Evolutionary conservation across 2,888 invertebrate genomes (phyloP).

Genomic region (Heliothis peltigera): DNA sequence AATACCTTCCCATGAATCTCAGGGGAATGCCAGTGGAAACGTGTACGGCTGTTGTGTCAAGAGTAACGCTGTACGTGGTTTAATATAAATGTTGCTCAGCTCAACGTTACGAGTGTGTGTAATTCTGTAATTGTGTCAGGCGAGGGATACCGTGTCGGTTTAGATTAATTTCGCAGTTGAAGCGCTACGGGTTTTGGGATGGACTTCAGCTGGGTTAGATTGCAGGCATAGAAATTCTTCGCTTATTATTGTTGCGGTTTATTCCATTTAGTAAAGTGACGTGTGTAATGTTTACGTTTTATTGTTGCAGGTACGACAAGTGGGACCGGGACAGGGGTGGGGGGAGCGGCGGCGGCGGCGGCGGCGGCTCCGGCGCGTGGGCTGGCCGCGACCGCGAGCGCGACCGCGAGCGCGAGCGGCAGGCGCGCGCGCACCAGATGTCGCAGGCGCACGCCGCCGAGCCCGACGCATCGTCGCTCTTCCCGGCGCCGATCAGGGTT

Average conservation of each 20-base stretch:
- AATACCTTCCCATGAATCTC: constrained; percentile 13
- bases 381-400: constrained; percentile 91
- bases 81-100: constrained; percentile 43
- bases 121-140: constrained; percentile 47
- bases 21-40: constrained; percentile 16
- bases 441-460: constrained; percentile 91
- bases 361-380: constrained; percentile 74
- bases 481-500: constrained; percentile 92
- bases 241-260: not conserved
- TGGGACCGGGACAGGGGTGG: constrained; percentile 86
- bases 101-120: constrained; percentile 38
- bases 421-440: constrained; percentile 94
- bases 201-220: constrained; percentile 27
- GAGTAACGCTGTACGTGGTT: constrained; percentile 29
- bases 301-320: constrained; percentile 86
- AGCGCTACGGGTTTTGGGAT: constrained; percentile 22
- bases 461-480: constrained; percentile 90
- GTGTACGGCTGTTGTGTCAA: constrained; percentile 30
- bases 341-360: constrained; percentile 77
- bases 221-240: not conserved
- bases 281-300: constrained; percentile 18
- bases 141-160: constrained; percentile 30
- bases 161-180: constrained; percentile 32
- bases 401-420: constrained; percentile 94
- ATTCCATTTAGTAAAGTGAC: not conserved